A percentile compares a stretch with the other conserved stretches of the same genome.
Conservation (phyloP, 2,113 vertebrate species). For the Oreochromis niloticus region DNA sequence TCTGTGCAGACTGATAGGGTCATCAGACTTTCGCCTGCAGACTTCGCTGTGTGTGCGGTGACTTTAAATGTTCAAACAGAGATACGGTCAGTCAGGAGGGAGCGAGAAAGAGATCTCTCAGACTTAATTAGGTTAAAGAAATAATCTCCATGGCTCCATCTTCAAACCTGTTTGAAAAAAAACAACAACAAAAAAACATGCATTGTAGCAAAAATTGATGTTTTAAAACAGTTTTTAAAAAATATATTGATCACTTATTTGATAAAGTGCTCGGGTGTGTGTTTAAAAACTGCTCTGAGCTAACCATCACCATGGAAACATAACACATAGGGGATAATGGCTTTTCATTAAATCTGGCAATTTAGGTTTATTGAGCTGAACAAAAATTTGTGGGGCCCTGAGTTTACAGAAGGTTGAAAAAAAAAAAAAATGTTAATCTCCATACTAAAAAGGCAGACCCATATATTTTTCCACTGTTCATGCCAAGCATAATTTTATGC, state of each 20-base stretch:
- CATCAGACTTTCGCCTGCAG: neutral
- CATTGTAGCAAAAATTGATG: neutral
- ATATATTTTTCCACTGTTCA: neutral
- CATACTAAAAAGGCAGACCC: neutral
- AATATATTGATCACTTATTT: neutral
- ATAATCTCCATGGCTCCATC: neutral
- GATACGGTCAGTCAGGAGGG: neutral
- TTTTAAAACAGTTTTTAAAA: neutral
- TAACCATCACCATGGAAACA: neutral
- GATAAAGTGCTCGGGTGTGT: neutral
- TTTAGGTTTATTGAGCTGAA: neutral
- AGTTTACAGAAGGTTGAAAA: neutral
- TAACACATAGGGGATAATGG: neutral
- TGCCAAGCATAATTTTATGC: neutral
- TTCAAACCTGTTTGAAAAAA: neutral
- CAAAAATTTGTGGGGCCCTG: neutral
- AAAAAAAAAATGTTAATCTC: fast-evolving
- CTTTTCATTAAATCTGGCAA: neutral
- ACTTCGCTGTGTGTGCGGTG: neutral
- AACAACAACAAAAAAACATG: neutral
- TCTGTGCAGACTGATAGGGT: neutral
- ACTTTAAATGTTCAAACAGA: neutral
- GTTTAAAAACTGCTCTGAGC: neutral
- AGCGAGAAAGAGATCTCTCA: neutral
- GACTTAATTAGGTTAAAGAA: neutral